Evolutionary conservation across 2,113 vertebrate genomes (phyloP), one percentile per base, ranked within the genome.

Genomic region (Herpetotheres cachinnans): DNA sequence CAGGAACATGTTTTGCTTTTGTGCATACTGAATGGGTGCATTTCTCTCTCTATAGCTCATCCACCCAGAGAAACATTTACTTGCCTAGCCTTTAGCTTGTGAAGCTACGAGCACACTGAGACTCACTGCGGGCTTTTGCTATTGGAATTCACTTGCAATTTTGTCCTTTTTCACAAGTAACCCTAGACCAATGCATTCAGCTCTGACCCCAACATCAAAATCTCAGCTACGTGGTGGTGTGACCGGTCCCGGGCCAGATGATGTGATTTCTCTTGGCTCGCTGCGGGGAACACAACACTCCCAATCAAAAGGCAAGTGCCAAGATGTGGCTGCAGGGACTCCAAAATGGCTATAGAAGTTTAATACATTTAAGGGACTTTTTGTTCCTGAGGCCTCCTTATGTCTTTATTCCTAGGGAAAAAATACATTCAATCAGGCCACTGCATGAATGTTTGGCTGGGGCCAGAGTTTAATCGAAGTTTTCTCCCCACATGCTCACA

Each of bases 61-160:
- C 40, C 2, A 38, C 47, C 36, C 72, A 54, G 21, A 93, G 65
- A 91, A 95, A 56, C 10, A 6, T 58, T 84, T 70, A 87, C 56
- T 72, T 86, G 93, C 90, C 62, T 82, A 96, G 66, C 25, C 66
- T 56, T 82, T 92, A 49, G 58, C 78, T 70, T 79, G 58, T 69
- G 73, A 93, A 76, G 73, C 59, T 81, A 20, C 2, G 3, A 93
- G 77, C 34, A 91, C 47, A 26, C 44, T 29, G 40, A 84, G 61
- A 72, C 36, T 67, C 44, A 69, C 38, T 2, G 0, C 2, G 4
- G 36, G 59, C 26, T 78, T 94, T 84, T 1, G 1, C 34, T 69
- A 46, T 7, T 69, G 44, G 25, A 92, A 93, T 71, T 81, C 56
- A 29, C 55, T 83, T 25, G 50, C 0, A 3, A 36, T 47, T 94